Conservation (phyloP, 2,797 vertebrate species). For the Cirrhinus molitorella region DNA sequence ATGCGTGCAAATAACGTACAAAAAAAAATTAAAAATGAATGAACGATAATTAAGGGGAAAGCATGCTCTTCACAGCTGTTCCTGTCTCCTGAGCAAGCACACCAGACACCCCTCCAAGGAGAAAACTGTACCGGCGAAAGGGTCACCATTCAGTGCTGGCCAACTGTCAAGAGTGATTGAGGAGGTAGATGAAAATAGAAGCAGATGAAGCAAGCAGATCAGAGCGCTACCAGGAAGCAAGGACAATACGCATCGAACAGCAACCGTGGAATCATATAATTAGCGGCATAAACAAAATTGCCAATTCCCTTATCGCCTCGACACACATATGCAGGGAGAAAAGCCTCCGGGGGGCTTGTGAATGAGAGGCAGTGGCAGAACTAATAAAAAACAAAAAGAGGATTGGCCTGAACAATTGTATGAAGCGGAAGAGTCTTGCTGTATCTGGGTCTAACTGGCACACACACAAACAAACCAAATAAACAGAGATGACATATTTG, state of each 20-base stretch:
- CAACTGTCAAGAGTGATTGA: conserved; percentile 72
- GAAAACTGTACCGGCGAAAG: conserved; percentile 53
- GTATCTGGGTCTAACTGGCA: conserved; percentile 50
- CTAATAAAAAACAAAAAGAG: conserved; percentile 61
- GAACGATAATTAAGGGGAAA: conserved; percentile 36
- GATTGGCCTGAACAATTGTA: conserved; percentile 41
- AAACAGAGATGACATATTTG: conserved; percentile 11
- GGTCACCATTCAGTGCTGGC: conserved; percentile 62
- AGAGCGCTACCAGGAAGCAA: conserved; percentile 63
- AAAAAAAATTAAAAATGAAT: conserved; percentile 35
- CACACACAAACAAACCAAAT: conserved; percentile 31
- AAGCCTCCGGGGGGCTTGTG: conserved; percentile 49
- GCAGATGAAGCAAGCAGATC: conserved; percentile 58
- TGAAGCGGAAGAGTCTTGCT: conserved; percentile 46
- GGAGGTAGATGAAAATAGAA: conserved; percentile 71
- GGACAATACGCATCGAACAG: conserved; percentile 61
- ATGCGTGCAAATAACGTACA: conserved; percentile 50
- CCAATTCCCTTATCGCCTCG: conserved; percentile 59
- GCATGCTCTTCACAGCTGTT: conserved; percentile 12
- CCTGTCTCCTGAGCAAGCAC: conserved; percentile 2
- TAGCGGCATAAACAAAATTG: conserved; percentile 70
- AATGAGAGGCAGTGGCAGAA: conserved; percentile 62
- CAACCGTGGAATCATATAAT: conserved; percentile 69
- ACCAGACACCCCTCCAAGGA: neutral
- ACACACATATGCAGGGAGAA: conserved; percentile 65